Evolutionary conservation across 2,797 vertebrate genomes (phyloP), one percentile per base, ranked within the genome.

Genomic region (Spheniscus humboldti): DNA sequence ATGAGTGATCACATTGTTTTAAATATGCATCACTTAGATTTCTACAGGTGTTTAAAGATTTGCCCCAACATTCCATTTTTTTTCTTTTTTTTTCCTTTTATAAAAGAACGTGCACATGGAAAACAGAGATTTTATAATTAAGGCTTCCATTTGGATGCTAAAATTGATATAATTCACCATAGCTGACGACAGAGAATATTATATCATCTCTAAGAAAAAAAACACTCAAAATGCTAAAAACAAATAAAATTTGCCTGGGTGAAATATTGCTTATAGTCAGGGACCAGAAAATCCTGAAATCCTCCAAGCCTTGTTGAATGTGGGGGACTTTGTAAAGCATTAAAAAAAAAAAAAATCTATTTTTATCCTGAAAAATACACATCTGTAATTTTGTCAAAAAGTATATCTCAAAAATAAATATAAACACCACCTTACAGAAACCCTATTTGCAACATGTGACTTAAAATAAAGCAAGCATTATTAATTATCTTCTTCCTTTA

Each of bases 1-100:
- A 73, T 82, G 90, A 95, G 93, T 88, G 94, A 98, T 93, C 95
- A 92, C 91, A 94, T 96, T 97, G 94, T 97, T 97, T 96, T 96
- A 96, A 97, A 97, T 97, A 95, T 88, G 92, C 96, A 85, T 97
- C 90, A 89, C 35, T 83, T 19, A 37, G 75, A 95, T 95, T 93
- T 94, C 96, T 89, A 96, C 97, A 97, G 96, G 97, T 98, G 96
- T 94, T 94, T 85, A 94, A 92, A 95, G 76, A 95, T 94, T 94
- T 95, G 23, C 84, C 81, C 84, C 86, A 94, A 87, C 62, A 71
- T 84, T 88, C 73, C 18, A 45, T 89, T 80, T 6, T 10, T 43
- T 3, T 8, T 1, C 1, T 8, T 37, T 18, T 78, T 78, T 63
- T 55, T 53, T 35, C 50, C 48, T 77, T 95, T 88, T 87, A 62